Conservation (phyloP, 30 jellyfish, hydroid and myxozoan genomes). For the Rhopilema esculentum region DNA sequence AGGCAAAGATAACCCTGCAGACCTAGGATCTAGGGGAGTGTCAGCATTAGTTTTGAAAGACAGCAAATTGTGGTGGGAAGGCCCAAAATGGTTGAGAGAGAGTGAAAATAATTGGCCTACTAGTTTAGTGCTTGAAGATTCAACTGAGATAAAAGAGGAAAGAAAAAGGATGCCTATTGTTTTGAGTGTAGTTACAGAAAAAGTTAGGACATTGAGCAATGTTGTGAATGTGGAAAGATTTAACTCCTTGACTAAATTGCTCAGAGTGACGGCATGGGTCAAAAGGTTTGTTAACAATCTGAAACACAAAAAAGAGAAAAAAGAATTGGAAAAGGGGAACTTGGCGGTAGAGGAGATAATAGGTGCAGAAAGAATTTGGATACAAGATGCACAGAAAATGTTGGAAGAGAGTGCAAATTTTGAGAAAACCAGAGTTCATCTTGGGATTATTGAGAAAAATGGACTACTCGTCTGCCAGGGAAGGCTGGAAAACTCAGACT, state of each 20-base stretch:
- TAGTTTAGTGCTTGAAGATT: conserved; percentile 24
- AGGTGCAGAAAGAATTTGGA: background rate
- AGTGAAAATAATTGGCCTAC: conserved; percentile 32
- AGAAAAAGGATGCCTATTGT: background rate
- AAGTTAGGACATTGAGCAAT: background rate
- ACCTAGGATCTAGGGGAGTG: conserved; percentile 41
- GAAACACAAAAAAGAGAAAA: conserved; percentile 1
- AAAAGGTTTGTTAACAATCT: background rate
- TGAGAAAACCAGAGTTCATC: conserved; percentile 24
- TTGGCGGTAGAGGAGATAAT: background rate
- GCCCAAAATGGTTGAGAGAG: conserved; percentile 39
- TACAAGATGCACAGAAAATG: too few relatives aligned
- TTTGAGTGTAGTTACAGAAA: conserved; percentile 8
- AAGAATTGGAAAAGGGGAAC: too few relatives aligned
- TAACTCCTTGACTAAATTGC: conserved; percentile 4
- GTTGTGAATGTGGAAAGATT: conserved; percentile 6
- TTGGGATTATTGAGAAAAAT: conserved; percentile 13
- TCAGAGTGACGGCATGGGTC: conserved; percentile 27
- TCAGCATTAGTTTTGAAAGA: background rate
- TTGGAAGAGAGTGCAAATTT: conserved; percentile 6
- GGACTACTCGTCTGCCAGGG: conserved; percentile 5
- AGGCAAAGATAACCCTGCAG: too few relatives aligned
- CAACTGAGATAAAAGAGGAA: conserved; percentile 21
- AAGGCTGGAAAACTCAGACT: conserved; percentile 25
- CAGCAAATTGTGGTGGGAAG: conserved; percentile 47